Evolutionary conservation across 2,797 vertebrate species (phyloP), one percentile per base, ranked within the genome.

Genomic region (Scarus forsteni): DNA sequence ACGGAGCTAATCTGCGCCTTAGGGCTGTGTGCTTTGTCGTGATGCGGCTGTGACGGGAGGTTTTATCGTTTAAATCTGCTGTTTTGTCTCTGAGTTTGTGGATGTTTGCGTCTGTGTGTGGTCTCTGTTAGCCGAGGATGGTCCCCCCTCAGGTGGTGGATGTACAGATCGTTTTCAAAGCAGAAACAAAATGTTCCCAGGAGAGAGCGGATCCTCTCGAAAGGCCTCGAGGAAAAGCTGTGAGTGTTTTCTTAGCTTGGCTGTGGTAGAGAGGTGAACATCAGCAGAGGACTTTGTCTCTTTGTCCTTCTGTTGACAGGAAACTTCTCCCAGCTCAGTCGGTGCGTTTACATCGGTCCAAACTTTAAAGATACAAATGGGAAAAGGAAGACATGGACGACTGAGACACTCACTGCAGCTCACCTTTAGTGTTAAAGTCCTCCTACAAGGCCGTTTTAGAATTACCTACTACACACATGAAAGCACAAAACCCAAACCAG

Each of bases 81-180:
- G 35, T 61, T 63, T 34, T 15, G 11, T 45, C 19, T 11, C 0
- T 50, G 61, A 50, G 46, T 38, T 56, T 11, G 8, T 7, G 62
- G 36, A 18, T 65, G 73, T 73, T 73, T 70, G 46, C 76, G 50
- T 35, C 6, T 66, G 79, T 81, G 85, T 86, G 84, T 87, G 81
- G 84, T 88, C 82, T 75, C 46, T 79, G 85, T 85, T 75, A 85
- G 65, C 57, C 3, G 65, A 88, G 71, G 71, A 66, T 54, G 62
- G 55, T 52, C 15, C 44, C 83, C 43, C 79, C 66, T 0, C 36
- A 75, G 83, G 83, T 56, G 75, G 19, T 69, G 70, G 79, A 78
- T 66, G 71, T 61, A 52, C 75, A 50, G 83, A 84, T 88, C 73
- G 36, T 62, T 85, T 81, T 87, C 77, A 88, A 88, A 88, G 88